Evolutionary conservation across 2,797 vertebrate species (phyloP).

Genomic region (Melanotaenia nigrans): DNA sequence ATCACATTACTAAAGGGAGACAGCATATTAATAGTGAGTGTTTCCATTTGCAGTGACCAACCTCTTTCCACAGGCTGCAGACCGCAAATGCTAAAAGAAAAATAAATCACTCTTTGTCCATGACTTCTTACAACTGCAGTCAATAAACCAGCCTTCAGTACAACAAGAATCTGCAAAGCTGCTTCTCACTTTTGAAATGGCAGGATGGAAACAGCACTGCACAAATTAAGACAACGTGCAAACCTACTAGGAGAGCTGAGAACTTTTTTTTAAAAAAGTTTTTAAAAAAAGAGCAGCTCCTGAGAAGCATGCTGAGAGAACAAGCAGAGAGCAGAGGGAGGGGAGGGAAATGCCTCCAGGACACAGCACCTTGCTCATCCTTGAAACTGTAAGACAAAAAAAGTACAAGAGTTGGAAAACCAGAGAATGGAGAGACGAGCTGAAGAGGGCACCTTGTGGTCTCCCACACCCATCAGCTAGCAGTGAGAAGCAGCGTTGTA

Average conservation of each 20-base stretch:
- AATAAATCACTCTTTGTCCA: conserved; percentile 3
- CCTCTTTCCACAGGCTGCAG: conserved; percentile 41
- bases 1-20: neutral
- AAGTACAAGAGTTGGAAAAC: conserved; percentile 41
- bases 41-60: neutral
- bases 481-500: conserved; percentile 65
- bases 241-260: conserved; percentile 55
- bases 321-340: conserved; percentile 46
- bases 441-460: conserved; percentile 59
- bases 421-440: conserved; percentile 50
- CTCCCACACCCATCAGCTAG: conserved; percentile 66
- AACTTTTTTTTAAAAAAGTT: conserved; percentile 55
- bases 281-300: conserved; percentile 67
- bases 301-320: conserved; percentile 47
- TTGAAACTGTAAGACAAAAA: conserved; percentile 53
- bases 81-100: conserved; percentile 5
- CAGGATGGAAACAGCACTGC: conserved; percentile 68
- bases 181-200: conserved; percentile 58
- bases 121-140: conserved; percentile 28
- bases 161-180: conserved; percentile 61
- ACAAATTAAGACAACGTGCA: conserved; percentile 74
- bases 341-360: conserved; percentile 72
- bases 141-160: conserved; percentile 60
- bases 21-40: neutral
- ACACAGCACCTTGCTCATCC: conserved; percentile 70